Conservation (phyloP, 1,140 invertebrate genomes). For the Drosophila jambulina region DNA sequence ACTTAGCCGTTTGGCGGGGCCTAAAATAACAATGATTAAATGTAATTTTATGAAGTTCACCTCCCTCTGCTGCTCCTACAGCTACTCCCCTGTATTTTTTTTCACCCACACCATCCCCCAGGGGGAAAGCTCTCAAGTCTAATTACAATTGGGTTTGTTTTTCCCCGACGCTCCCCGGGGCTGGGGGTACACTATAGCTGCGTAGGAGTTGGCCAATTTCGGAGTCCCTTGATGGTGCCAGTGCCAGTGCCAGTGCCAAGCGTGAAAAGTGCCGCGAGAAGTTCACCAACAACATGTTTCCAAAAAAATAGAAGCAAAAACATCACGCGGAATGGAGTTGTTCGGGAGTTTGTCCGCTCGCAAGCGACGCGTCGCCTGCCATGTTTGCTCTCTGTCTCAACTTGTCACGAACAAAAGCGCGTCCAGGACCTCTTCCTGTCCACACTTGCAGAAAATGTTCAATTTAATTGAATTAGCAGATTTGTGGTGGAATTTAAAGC, state of each 20-base stretch:
- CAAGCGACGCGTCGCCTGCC: slow-evolving; percentile 17
- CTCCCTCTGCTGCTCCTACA: background rate
- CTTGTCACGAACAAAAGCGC: slow-evolving; percentile 65
- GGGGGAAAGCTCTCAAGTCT: slow-evolving; percentile 32
- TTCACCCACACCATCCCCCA: background rate
- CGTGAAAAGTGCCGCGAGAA: slow-evolving; percentile 67
- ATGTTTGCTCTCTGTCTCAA: slow-evolving; percentile 71
- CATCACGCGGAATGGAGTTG: slow-evolving; percentile 43
- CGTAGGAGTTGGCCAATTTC: slow-evolving; percentile 43
- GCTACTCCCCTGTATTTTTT: background rate
- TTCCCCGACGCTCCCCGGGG: background rate
- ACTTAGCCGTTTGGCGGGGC: slow-evolving; percentile 25
- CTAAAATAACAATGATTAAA: slow-evolving; percentile 60
- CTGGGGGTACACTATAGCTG: slow-evolving; percentile 4
- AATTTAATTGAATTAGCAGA: background rate
- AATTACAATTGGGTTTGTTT: slow-evolving; percentile 55
- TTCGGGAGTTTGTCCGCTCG: slow-evolving; percentile 53
- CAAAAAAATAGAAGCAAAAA: background rate
- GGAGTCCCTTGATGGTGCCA: slow-evolving; percentile 16
- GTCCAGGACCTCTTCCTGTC: slow-evolving; percentile 17
- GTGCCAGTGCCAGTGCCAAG: slow-evolving; percentile 30
- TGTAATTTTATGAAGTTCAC: slow-evolving; percentile 39
- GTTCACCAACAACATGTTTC: slow-evolving; percentile 26
- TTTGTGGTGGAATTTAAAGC: background rate
- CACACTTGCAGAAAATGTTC: slow-evolving; percentile 6